A percentile compares a stretch with the other conserved stretches of the same genome.
These are phyloP conservation scores for Neogale vison DNA, from an alignment of 2,113 vertebrate genomes.

Conservation along the genomic window DNA sequence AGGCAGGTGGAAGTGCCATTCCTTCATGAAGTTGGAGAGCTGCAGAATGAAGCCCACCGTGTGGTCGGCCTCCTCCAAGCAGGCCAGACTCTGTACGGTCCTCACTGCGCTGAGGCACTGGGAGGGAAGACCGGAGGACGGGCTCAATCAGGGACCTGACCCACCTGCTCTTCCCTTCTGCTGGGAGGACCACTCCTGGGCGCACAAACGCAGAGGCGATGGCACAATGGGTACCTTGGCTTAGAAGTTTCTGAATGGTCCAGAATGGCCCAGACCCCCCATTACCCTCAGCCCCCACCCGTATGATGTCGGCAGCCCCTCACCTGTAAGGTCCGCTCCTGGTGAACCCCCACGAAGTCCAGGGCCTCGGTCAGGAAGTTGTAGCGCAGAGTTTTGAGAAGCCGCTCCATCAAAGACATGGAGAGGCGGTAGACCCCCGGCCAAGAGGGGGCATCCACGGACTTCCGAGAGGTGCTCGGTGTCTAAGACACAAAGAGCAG, in stretches of 20 bases:
- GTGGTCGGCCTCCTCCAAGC: conserved; percentile 97
- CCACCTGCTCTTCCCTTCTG: not conserved
- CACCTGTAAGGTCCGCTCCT: conserved; percentile 97
- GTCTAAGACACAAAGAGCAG: conserved; percentile 59
- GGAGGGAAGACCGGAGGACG: not conserved
- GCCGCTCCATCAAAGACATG: conserved; percentile 95
- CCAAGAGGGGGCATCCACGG: conserved; percentile 95
- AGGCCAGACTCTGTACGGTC: conserved; percentile 94
- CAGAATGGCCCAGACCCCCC: not conserved
- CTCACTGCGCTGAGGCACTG: conserved; percentile 97
- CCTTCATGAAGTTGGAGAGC: conserved; percentile 95
- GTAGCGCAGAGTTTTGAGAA: conserved; percentile 97
- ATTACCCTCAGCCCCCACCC: not conserved
- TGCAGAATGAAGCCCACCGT: conserved; percentile 98
- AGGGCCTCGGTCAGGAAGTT: conserved; percentile 96
- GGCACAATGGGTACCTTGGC: too few species aligned
- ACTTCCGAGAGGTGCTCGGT: conserved; percentile 90
- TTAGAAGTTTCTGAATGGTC: not conserved
- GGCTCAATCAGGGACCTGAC: not conserved
- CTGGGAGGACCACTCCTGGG: not conserved
- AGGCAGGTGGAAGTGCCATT: conserved; percentile 98
- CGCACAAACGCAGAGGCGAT: not conserved
- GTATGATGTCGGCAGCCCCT: not conserved
- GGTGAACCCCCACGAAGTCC: conserved; percentile 97
- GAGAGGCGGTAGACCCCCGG: conserved; percentile 95